Base-by-base conservation (phyloP, 2,113 vertebrate species). In the Nycticebus coucang region DNA sequence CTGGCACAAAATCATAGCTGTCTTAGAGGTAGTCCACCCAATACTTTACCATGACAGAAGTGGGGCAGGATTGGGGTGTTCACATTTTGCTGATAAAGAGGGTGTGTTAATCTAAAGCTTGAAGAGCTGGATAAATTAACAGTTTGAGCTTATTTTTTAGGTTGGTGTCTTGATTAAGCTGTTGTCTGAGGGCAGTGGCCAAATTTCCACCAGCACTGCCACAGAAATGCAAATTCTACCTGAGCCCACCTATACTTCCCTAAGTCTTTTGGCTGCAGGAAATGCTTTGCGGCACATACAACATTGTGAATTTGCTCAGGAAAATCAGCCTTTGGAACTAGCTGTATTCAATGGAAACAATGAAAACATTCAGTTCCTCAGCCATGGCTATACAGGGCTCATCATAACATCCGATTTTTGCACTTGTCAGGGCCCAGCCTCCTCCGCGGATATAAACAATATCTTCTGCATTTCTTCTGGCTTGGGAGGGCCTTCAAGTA, bases 171-270 rank as follows among this genome's bases (percentile, higher is more conserved):
- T 98, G 98, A 95, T 97, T 97, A 30, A 99, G 98, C 99, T 99
- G 98, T 93, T 99, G 99, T 11, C 98, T 98, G 93, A 99, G 98
- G 8, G 99, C 99, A 7, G 99, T 99, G 0, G 99, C 99, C 98
- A 99, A 95, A 98, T 99, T 99, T 10, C 99, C 99, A 86, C 99
- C 99, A 4, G 99, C 99, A 4, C 99, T 99, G 97, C 99, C 99
- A 0, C 99, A 4, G 99, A 99, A 97, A 99, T 97, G 1, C 99
- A 99, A 74, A 99, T 90, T 95, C 99, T 98, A 64, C 82, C 64
- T 0, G 99, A 99, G 84, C 99, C 99, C 45, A 99, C 98, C 1
- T 96, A 95, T 99, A 99, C 92, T 96, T 98, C 74, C 98, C 96
- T 14, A 99, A 95, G 75, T 99, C 98, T 53, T 98, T 97, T 0